Conservation (phyloP, 2,888 invertebrate species). For the Octonoba sinensis region DNA sequence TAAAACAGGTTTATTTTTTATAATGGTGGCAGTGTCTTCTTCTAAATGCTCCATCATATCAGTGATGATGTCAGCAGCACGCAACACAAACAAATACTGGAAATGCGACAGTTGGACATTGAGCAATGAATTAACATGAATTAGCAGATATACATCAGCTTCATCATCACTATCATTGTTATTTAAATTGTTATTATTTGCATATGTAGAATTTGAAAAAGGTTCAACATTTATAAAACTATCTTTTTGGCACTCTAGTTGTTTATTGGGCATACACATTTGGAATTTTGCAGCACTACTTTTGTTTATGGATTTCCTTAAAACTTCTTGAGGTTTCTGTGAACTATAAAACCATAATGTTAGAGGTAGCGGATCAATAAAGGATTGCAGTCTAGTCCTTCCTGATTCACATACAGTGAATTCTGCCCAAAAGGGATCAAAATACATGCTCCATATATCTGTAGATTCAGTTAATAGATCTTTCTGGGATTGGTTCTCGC, state of each 20-base stretch:
- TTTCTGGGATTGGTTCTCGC: conserved; percentile 12
- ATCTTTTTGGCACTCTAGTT: conserved; percentile 50
- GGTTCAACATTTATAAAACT: conserved; percentile 5
- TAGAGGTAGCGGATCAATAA: conserved; percentile 80
- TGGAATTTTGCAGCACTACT: conserved; percentile 21
- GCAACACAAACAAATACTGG: conserved; percentile 64
- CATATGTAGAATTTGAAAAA: conserved; percentile 9
- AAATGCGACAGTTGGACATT: conserved; percentile 80
- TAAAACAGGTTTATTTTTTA: conserved; percentile 46
- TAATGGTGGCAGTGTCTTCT: conserved; percentile 52
- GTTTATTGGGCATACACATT: conserved; percentile 43
- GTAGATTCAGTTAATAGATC: conserved; percentile 38
- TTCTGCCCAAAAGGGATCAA: conserved; percentile 94
- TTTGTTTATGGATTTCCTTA: conserved; percentile 27
- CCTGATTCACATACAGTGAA: conserved; percentile 85
- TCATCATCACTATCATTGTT: conserved; percentile 48
- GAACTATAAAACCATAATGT: conserved; percentile 85
- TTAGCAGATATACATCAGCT: conserved; percentile 77
- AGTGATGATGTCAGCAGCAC: conserved; percentile 62
- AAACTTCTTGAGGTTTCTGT: conserved; percentile 43
- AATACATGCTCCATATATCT: conserved; percentile 86
- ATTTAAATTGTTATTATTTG: conserved; percentile 24
- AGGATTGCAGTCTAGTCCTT: conserved; percentile 70
- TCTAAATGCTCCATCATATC: conserved; percentile 58
- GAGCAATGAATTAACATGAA: conserved; percentile 85